Conservation (phyloP, 1,140 invertebrate species). For the Sminthurinus signatus region DNA sequence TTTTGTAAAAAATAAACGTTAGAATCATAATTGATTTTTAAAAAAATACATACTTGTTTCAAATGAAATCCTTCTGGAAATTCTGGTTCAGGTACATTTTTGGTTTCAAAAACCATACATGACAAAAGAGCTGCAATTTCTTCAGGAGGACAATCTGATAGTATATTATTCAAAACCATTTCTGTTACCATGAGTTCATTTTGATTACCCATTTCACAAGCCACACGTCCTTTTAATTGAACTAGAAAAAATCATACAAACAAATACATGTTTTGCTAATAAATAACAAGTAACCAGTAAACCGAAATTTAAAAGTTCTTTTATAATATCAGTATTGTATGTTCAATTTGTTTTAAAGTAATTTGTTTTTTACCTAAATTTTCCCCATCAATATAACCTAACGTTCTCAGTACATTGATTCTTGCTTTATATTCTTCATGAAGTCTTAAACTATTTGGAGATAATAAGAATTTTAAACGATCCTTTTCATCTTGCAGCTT, state of each 20-base stretch:
- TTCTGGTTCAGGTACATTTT: conserved; percentile 53
- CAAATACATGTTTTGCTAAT: conserved; percentile 44
- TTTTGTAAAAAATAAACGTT: too few species aligned
- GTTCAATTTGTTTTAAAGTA: not conserved
- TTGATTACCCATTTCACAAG: conserved; percentile 87
- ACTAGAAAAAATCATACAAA: conserved; percentile 49
- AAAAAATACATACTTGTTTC: conserved; percentile 14
- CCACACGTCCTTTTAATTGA: conserved; percentile 84
- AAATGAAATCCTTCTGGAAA: conserved; percentile 45
- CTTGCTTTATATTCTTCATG: conserved; percentile 84
- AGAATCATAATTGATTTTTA: too few species aligned
- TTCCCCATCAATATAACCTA: conserved; percentile 67
- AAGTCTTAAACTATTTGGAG: conserved; percentile 72
- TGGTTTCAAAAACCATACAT: conserved; percentile 84
- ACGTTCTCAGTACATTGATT: conserved; percentile 68
- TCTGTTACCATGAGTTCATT: conserved; percentile 93
- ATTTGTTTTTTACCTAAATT: conserved; percentile 54
- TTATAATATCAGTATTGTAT: not conserved
- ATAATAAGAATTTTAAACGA: conserved; percentile 66
- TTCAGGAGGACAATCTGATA: conserved; percentile 72
- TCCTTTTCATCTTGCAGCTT: conserved; percentile 63
- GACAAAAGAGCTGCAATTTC: conserved; percentile 92
- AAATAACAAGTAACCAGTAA: not conserved
- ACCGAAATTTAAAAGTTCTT: not conserved
- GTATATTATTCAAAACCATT: conserved; percentile 85